Evolutionary conservation across 2,888 invertebrate species (phyloP), one percentile per base, ranked within the genome.

Genomic region (Watsonalla cultraria): DNA sequence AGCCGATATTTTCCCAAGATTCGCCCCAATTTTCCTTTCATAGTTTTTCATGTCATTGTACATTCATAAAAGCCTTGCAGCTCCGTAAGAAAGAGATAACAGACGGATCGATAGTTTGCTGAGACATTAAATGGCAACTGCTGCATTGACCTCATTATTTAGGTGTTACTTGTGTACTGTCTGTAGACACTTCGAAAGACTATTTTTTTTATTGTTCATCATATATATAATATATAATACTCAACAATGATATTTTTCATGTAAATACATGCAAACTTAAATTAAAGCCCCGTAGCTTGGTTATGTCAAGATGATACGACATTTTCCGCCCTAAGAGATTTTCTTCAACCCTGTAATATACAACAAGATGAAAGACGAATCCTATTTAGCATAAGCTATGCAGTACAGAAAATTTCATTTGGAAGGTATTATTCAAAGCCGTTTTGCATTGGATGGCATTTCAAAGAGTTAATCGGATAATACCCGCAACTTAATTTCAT

Each of bases 81-180:
- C 73, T 80, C 74, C 74, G 86, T 67, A 75, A 82, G 89, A 90
- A 83, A 87, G 90, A 87, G 90, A 90, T 82, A 80, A 78, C 81
- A 76, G 76, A 84, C 69, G 78, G 86, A 89, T 90, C 90, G 81
- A 89, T 90, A 88, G 79, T 85, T 87, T 86, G 79, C 81, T 80
- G 81, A 87, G 84, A 85, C 83, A 84, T 85, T 86, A 84, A 88
- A 86, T 81, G 80, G 84, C 82, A 86, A 86, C 78, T 74, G 80
- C 86, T 89, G 90, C 90, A 90, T 84, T 89, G 90, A 80, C 89
- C 88, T 88, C 84, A 82, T 85, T 88, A 84, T 83, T 85, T 80
- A 86, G 84, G 78, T 78, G 76, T 82, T 84, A 72, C 78, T 80
- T 80, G 70, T 66, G 68, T 78, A 80, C 80, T 76, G 63, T 66